Conservation (phyloP, 2,113 vertebrate species). For the Campylomormyrus numenius region DNA sequence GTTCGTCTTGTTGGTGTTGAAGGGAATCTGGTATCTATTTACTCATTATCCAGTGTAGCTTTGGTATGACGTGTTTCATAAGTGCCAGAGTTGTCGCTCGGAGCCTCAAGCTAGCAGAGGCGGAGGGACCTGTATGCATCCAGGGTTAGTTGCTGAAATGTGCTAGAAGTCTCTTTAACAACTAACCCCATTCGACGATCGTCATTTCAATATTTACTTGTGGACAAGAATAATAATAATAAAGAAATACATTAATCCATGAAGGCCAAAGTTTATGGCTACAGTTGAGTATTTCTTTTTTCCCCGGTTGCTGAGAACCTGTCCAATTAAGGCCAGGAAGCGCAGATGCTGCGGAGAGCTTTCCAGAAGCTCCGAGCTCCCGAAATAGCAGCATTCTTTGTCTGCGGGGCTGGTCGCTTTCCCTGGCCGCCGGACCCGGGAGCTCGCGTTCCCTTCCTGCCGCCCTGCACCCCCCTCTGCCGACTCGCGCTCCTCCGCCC, state of each 20-base stretch:
- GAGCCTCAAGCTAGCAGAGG: background rate
- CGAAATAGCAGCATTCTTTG: background rate
- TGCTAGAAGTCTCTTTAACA: background rate
- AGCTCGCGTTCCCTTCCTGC: background rate
- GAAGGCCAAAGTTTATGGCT: background rate
- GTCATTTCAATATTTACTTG: background rate
- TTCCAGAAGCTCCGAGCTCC: background rate
- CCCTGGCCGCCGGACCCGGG: background rate
- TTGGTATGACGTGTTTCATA: background rate
- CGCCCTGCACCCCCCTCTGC: background rate
- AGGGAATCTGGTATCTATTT: background rate
- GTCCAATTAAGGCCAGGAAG: background rate
- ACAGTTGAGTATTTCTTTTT: background rate
- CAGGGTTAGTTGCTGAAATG: background rate
- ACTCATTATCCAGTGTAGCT: background rate
- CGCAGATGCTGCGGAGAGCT: background rate
- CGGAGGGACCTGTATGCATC: background rate
- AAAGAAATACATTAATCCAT: background rate
- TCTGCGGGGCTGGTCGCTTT: background rate
- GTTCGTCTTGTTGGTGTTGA: background rate
- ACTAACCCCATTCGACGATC: background rate
- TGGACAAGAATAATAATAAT: background rate
- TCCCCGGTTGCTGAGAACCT: background rate
- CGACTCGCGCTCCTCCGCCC: background rate
- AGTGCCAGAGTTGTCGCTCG: background rate